Evolutionary conservation across 1,140 invertebrate species (phyloP).

Genomic region (Gonatopus flavifemur): DNA sequence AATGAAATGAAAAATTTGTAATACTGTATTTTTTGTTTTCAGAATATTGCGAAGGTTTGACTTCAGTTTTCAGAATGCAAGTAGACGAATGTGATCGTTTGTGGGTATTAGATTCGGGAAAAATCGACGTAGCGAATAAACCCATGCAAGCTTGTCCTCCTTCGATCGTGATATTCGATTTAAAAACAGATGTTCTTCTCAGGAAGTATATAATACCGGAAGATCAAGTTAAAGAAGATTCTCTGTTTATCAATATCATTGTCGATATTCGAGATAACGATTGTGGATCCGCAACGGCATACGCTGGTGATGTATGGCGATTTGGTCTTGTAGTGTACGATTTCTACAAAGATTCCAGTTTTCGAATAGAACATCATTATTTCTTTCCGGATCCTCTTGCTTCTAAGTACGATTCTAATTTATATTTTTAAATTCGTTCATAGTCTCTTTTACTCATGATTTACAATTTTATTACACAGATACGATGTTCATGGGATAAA

Average conservation of each 20-base stretch:
- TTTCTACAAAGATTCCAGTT: slow-evolving; percentile 66
- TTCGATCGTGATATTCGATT: slow-evolving; percentile 73
- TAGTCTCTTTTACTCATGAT: no score
- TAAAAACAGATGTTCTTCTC: slow-evolving; percentile 65
- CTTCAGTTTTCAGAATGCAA: slow-evolving; percentile 76
- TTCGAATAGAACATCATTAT: slow-evolving; percentile 72
- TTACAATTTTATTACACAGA: no score
- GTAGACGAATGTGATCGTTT: slow-evolving; percentile 70
- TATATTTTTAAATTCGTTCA: not conserved
- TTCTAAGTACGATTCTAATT: slow-evolving; percentile 60
- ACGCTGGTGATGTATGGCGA: slow-evolving; percentile 76
- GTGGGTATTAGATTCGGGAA: slow-evolving; percentile 78
- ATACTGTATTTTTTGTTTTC: no score
- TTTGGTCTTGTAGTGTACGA: slow-evolving; percentile 73
- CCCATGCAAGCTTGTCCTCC: slow-evolving; percentile 72
- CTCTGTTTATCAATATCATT: slow-evolving; percentile 73
- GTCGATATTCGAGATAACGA: slow-evolving; percentile 66
- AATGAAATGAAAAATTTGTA: no score
- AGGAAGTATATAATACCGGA: slow-evolving; percentile 66
- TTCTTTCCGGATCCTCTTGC: slow-evolving; percentile 78
- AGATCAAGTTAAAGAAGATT: slow-evolving; percentile 70
- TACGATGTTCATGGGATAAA: slow-evolving; percentile 69
- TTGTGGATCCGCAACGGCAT: slow-evolving; percentile 69
- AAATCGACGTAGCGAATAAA: slow-evolving; percentile 69
- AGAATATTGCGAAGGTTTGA: slow-evolving; percentile 66